phyloP scores from a whole-genome alignment of 2,113 vertebrate genomes.

The Platycercus adscitus region DNA sequence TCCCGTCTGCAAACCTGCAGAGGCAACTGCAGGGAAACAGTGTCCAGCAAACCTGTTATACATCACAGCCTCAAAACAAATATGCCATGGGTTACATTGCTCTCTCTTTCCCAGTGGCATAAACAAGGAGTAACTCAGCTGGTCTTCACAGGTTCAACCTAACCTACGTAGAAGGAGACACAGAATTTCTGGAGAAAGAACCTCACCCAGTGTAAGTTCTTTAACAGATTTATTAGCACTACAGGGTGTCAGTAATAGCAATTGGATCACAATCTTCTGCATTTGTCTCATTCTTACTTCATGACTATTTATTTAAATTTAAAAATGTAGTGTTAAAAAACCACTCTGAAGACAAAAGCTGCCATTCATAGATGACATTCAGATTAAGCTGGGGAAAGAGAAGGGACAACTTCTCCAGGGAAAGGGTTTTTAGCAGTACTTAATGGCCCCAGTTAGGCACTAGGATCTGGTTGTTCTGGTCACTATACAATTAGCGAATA shows the following conservation, averaged over 20 bases:
- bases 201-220: neutral
- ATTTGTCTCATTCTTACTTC: neutral
- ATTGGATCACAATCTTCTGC: neutral
- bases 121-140: neutral
- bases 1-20: accelerated
- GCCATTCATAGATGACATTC: neutral
- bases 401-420: neutral
- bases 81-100: neutral
- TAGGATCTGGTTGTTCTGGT: neutral
- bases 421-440: neutral
- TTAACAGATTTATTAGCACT: neutral
- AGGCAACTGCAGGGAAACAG: too few relatives aligned
- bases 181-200: neutral
- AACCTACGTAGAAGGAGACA: neutral
- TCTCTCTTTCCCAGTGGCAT: neutral
- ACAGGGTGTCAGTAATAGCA: neutral
- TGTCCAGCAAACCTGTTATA: neutral
- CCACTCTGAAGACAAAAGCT: neutral
- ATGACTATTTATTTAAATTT: neutral
- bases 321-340: neutral
- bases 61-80: neutral
- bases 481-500: neutral
- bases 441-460: neutral
- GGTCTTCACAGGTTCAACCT: neutral
- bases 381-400: neutral